Conservation (phyloP, 2,113 vertebrate genomes). For the Rhagologus leucostigma region DNA sequence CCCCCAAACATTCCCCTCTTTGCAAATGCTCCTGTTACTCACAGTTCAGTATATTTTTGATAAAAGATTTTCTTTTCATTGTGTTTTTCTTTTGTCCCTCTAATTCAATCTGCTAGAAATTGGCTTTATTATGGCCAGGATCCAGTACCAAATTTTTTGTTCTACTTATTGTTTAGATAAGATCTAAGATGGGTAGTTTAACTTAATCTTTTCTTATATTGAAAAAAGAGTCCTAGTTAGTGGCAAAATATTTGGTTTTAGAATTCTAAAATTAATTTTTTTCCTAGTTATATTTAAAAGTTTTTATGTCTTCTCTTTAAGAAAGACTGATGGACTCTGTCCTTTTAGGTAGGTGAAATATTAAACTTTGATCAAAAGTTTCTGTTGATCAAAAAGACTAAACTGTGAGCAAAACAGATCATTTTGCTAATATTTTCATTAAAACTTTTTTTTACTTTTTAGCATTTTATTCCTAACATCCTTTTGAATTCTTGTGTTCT, state of each 20-base stretch:
- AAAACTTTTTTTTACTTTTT: neutral
- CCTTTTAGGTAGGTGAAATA: neutral
- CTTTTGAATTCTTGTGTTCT: neutral
- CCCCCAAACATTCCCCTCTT: neutral
- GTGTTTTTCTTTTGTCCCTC: neutral
- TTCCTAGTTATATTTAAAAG: neutral
- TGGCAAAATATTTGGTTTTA: neutral
- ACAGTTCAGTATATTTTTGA: neutral
- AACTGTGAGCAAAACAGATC: neutral
- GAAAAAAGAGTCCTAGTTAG: neutral
- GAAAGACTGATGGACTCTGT: neutral
- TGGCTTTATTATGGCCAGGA: neutral
- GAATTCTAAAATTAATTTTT: neutral
- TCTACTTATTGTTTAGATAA: neutral
- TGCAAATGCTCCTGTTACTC: neutral
- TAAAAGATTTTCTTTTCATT: neutral
- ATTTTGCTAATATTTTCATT: neutral
- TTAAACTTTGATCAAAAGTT: neutral
- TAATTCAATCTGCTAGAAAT: neutral
- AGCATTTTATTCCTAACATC: neutral
- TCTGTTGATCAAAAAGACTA: neutral
- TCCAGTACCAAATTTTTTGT: neutral
- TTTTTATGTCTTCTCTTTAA: neutral
- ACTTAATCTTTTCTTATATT: neutral
- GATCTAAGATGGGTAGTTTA: neutral